Conservation (phyloP, 2,113 vertebrate genomes). For the Rattus norvegicus region DNA sequence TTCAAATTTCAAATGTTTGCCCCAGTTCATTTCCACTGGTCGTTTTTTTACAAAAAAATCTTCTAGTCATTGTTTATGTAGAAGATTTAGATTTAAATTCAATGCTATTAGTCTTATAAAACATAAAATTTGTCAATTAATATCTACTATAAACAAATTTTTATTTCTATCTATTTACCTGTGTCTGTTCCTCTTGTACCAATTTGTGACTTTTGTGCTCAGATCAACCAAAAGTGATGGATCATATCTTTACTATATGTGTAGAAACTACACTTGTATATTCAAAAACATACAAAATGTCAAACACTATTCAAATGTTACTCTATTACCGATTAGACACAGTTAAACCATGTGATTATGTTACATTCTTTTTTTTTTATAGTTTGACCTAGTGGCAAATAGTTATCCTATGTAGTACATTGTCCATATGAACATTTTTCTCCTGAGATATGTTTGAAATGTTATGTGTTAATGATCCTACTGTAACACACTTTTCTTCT, state of each 20-base stretch:
- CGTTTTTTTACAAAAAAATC: not conserved
- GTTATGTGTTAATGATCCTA: conserved; percentile 27
- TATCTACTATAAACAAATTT: not conserved
- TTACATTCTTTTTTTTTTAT: not conserved
- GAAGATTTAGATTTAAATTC: not conserved
- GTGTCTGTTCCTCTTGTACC: not conserved
- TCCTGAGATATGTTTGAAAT: conserved; percentile 60
- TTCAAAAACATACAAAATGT: not conserved
- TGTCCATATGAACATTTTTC: not conserved
- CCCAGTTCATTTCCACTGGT: not conserved
- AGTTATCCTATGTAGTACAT: not conserved
- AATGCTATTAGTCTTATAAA: not conserved
- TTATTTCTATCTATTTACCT: not conserved
- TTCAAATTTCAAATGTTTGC: not conserved
- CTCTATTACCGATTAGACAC: not conserved
- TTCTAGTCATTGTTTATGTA: not conserved
- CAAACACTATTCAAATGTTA: not conserved
- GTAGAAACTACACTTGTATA: not conserved
- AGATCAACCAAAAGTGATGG: not conserved
- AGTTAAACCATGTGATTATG: not conserved
- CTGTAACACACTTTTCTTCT: conserved; percentile 20
- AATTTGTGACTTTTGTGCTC: not conserved
- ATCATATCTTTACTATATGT: not conserved
- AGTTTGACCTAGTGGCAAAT: conserved; percentile 11
- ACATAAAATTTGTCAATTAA: not conserved